Base-by-base conservation (phyloP, 2,888 invertebrate genomes). In the Theodoxus fluviatilis region DNA sequence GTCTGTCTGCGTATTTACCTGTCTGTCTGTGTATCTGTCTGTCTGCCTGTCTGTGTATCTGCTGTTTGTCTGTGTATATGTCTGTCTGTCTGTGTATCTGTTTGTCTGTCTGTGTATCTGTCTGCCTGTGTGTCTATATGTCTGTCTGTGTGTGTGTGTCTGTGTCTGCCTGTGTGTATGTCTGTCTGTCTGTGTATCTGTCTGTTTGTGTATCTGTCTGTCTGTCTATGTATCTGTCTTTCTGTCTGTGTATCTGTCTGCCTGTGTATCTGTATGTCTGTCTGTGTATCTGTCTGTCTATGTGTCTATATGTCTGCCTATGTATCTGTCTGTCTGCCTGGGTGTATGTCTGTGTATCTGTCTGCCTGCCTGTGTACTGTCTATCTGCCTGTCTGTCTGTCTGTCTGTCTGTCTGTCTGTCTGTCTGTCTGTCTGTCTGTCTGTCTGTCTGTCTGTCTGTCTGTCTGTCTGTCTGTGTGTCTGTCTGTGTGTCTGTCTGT, bases 361-460 rank as follows among this genome's bases (percentile, higher is more conserved):
- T 12, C 25, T 4, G 57, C 33, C 28, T 57, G 3, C 33, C 57
- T 59, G 4, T 9, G n/a, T n/a, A n/a, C n/a, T n/a, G n/a, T n/a
- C n/a, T n/a, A n/a, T n/a, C n/a, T n/a, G n/a, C n/a, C n/a, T 55
- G 55, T 55, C 28, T 55, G 55, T 55, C 28, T 22, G 55, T 55
- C 28, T 22, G 55, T 55, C 28, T 22, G 55, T 55, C 7, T 55
- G 22, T 6, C 7, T 55, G n/a, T 1, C 3, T 12, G 47, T 40
- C 18, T n/a, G n/a, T n/a, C n/a, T n/a, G n/a, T n/a, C n/a, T n/a
- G n/a, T n/a, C n/a, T n/a, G n/a, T n/a, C n/a, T n/a, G n/a, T n/a
- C n/a, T n/a, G n/a, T n/a, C n/a, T n/a, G n/a, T n/a, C n/a, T n/a
- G n/a, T n/a, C n/a, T 35, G 15, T 61, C 61, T 61, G 33, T 61